These are phyloP conservation scores for Drosophila rellima DNA, from an alignment of 2,888 invertebrate genomes.

Conservation along the genomic window DNA sequence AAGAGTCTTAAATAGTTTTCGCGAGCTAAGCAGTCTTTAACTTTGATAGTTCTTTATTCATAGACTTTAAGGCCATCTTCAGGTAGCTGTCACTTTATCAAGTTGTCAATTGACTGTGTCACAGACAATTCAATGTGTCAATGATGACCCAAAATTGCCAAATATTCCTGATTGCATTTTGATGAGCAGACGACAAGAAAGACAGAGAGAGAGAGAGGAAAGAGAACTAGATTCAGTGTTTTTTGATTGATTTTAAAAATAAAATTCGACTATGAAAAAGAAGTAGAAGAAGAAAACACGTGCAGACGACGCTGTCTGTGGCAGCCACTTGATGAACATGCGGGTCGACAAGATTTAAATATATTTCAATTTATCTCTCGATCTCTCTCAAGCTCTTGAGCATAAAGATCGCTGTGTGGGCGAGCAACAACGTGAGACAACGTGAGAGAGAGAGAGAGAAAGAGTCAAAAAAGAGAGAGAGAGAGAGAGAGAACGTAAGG, in stretches of 20 bases:
- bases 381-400: slow-evolving; percentile 42
- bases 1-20: too few species aligned
- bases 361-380: slow-evolving; percentile 39
- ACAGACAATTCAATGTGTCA: slow-evolving; percentile 49
- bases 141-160: slow-evolving; percentile 48
- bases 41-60: not conserved
- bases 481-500: not conserved
- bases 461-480: not conserved
- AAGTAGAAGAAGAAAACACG: slow-evolving; percentile 32
- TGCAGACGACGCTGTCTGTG: too few species aligned
- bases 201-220: slow-evolving; percentile 9
- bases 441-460: slow-evolving; percentile 17
- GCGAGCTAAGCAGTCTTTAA: too few species aligned
- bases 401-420: slow-evolving; percentile 48
- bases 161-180: slow-evolving; percentile 53
- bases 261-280: slow-evolving; percentile 39
- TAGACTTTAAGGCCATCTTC: not conserved
- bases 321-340: slow-evolving; percentile 35
- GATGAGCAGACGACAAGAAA: slow-evolving; percentile 37
- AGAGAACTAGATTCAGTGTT: slow-evolving; percentile 26
- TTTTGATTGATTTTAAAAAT: slow-evolving; percentile 78
- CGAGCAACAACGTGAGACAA: slow-evolving; percentile 40
- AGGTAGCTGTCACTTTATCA: slow-evolving; percentile 29
- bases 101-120: slow-evolving; percentile 35
- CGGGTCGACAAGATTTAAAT: slow-evolving; percentile 16